Evolutionary conservation across 2,888 invertebrate species (phyloP).

Genomic region (Sthenelais limicola): DNA sequence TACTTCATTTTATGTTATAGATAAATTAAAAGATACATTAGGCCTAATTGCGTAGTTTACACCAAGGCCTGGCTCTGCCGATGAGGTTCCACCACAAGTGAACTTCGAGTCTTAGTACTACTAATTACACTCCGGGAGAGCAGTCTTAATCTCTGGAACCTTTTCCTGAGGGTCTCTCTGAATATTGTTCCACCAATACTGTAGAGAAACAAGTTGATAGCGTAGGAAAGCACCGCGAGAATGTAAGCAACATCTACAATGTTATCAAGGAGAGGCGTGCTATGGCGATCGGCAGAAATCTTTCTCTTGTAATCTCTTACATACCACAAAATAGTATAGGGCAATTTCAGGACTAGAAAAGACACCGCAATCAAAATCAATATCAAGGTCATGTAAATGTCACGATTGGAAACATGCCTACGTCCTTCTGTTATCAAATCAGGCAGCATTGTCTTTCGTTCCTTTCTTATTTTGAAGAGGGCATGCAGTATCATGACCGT

Average conservation of each 20-base stretch:
- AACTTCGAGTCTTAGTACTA: too few species aligned
- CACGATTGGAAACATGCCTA: neutral
- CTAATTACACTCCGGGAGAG: too few species aligned
- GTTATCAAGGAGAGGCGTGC: neutral
- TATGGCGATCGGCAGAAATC: neutral
- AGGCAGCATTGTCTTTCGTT: conserved; percentile 14
- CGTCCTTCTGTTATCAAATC: conserved; percentile 11
- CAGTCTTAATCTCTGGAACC: too few species aligned
- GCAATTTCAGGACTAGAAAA: conserved; percentile 1
- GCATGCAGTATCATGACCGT: conserved; percentile 5
- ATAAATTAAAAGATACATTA: too few species aligned
- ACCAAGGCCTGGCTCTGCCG: too few species aligned
- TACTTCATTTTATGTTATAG: too few species aligned
- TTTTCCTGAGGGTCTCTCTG: conserved; percentile 2
- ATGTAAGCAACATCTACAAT: neutral
- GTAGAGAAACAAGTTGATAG: conserved; percentile 16
- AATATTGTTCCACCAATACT: conserved; percentile 6
- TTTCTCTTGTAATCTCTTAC: neutral
- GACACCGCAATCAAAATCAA: conserved; percentile 4
- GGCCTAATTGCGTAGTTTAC: too few species aligned
- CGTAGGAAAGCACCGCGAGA: conserved; percentile 15
- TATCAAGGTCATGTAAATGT: neutral
- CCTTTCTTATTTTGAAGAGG: neutral
- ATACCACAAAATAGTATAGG: conserved; percentile 24
- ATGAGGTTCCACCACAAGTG: too few species aligned